phyloP scores from a whole-genome alignment of 2,113 vertebrate species.

The Lampris megalopsis region DNA sequence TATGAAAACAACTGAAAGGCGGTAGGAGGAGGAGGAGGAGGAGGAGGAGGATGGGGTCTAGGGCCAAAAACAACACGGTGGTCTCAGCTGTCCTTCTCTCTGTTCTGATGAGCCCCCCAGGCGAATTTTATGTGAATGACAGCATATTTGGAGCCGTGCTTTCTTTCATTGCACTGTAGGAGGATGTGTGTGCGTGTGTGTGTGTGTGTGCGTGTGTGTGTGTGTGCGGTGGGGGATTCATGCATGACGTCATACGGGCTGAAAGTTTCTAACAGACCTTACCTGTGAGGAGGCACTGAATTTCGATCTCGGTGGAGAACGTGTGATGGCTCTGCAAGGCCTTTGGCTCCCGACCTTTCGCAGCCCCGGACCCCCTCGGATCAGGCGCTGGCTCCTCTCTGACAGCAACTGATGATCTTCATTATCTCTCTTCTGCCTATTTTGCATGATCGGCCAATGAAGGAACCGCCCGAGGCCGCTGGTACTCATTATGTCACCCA shows the following conservation, averaged over 20 bases:
- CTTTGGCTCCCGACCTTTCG: too few relatives aligned
- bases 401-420: too few relatives aligned
- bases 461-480: too few relatives aligned
- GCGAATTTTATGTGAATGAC: conserved; percentile 76
- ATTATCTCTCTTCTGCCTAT: too few relatives aligned
- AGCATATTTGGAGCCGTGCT: conserved; percentile 61
- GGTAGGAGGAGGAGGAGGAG: conserved; percentile 50
- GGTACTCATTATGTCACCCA: too few relatives aligned
- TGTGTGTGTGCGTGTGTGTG: too few relatives aligned
- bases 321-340: too few relatives aligned
- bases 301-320: conserved; percentile 9
- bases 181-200: not conserved
- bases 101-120: conserved; percentile 76
- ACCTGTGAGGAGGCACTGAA: conserved; percentile 39
- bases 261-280: conserved; percentile 54
- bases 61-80: conserved; percentile 78
- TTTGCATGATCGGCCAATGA: too few relatives aligned
- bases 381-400: too few relatives aligned
- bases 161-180: conserved; percentile 40
- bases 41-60: conserved; percentile 56
- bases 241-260: conserved; percentile 67
- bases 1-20: conserved; percentile 76
- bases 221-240: conserved; percentile 39
- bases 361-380: too few relatives aligned
- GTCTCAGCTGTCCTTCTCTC: conserved; percentile 66